Conservation (phyloP, 1,140 invertebrate genomes). For the Vanessa atalanta region DNA sequence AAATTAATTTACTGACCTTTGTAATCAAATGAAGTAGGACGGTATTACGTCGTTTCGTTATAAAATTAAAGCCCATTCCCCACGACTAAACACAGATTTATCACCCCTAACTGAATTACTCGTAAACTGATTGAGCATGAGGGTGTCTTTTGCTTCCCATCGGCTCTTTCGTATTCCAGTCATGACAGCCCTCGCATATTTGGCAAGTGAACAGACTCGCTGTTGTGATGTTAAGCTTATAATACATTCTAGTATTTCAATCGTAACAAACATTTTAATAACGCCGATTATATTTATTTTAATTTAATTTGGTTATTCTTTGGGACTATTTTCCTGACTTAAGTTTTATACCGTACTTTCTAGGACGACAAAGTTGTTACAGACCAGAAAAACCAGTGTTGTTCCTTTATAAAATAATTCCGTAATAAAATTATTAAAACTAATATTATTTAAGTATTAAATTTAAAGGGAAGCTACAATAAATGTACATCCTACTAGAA, state of each 20-base stretch:
- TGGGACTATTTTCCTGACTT: no score
- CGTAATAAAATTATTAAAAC: no score
- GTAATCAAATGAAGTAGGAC: constrained; percentile 59
- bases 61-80: constrained; percentile 60
- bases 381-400: no score
- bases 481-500: no score
- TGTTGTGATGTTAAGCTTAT: not conserved
- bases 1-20: constrained; percentile 50
- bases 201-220: constrained; percentile 15
- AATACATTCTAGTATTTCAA: not conserved
- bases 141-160: constrained; percentile 48
- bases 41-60: constrained; percentile 59
- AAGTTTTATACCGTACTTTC: no score
- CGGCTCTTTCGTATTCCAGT: constrained; percentile 57
- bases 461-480: no score
- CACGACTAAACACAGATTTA: constrained; percentile 72
- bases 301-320: no score
- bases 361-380: no score
- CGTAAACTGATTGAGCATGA: constrained; percentile 66
- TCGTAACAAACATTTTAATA: not conserved
- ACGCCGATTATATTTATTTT: not conserved
- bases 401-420: no score
- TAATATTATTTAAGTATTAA: no score
- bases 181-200: constrained; percentile 39
- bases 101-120: constrained; percentile 75